Evolutionary conservation across 2,797 vertebrate genomes (phyloP).

Genomic region (Melanotaenia pygmaea): DNA sequence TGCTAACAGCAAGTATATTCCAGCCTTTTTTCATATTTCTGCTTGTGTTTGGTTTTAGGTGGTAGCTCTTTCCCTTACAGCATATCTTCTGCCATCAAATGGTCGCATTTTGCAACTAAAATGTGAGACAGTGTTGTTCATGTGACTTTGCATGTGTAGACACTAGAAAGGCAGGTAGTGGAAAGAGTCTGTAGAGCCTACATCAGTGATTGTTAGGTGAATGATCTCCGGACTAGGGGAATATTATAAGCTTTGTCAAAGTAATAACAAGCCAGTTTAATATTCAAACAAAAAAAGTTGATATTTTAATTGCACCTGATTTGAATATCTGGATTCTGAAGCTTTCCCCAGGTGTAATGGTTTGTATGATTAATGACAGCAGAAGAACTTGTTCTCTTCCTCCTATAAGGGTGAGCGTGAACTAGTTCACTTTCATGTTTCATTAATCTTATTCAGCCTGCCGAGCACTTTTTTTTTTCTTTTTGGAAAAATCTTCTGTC

Average conservation of each 20-base stretch:
- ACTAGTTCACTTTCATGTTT: slow-evolving; percentile 66
- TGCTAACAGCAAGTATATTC: too few species aligned
- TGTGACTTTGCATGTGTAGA: too few species aligned
- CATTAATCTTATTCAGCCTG: slow-evolving; percentile 70
- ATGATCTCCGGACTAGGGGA: too few species aligned
- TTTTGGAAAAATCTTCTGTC: slow-evolving; percentile 48
- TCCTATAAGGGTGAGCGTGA: slow-evolving; percentile 30
- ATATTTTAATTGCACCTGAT: slow-evolving; percentile 57
- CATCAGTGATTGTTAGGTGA: fast-evolving
- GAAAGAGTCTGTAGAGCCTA: neutral
- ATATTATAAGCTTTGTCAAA: slow-evolving; percentile 11
- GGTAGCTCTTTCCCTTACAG: too few species aligned
- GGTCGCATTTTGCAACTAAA: too few species aligned
- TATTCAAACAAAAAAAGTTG: slow-evolving; percentile 31
- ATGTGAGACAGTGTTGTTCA: too few species aligned
- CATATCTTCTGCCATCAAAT: too few species aligned
- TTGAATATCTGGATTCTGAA: slow-evolving; percentile 59
- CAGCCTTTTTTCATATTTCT: too few species aligned
- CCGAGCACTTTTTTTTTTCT: slow-evolving; percentile 27
- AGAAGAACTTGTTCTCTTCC: slow-evolving; percentile 34
- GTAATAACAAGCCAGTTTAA: slow-evolving; percentile 48
- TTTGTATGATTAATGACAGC: slow-evolving; percentile 61
- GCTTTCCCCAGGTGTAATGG: slow-evolving; percentile 50
- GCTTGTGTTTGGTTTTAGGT: too few species aligned
- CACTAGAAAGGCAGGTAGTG: neutral